phyloP scores from a whole-genome alignment of 2,888 invertebrate species.

The Leucoma salicis region DNA sequence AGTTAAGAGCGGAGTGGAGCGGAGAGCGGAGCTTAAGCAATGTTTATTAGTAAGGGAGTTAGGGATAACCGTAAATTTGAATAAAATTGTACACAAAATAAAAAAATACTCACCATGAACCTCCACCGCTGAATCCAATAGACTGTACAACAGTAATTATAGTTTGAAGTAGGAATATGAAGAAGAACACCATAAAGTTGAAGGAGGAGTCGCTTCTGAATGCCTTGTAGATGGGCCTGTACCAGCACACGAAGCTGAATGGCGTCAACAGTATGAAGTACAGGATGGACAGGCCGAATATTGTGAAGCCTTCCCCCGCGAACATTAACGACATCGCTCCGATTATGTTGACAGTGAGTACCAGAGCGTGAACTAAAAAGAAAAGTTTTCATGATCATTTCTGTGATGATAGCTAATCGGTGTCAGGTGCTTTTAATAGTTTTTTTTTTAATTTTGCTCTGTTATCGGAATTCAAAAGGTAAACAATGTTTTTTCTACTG shows the following conservation, averaged over 20 bases:
- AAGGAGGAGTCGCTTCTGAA: conserved; percentile 99
- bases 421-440: too few species aligned
- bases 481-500: too few species aligned
- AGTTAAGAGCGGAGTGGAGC: too few species aligned
- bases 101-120: conserved; percentile 90
- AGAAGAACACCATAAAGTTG: conserved; percentile 99
- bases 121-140: conserved; percentile 91
- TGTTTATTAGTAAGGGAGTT: too few species aligned
- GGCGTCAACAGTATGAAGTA: conserved; percentile 96
- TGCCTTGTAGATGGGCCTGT: conserved; percentile 99
- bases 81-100: conserved; percentile 9
- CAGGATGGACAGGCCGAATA: conserved; percentile 94
- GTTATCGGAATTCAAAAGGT: too few species aligned
- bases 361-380: conserved; percentile 91
- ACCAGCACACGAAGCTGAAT: conserved; percentile 99
- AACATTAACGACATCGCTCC: conserved; percentile 92
- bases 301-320: conserved; percentile 81
- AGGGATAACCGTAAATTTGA: too few species aligned
- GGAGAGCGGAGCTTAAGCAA: too few species aligned
- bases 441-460: too few species aligned
- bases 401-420: too few species aligned
- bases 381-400: too few species aligned
- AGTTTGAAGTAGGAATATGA: conserved; percentile 98
- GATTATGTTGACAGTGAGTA: conserved; percentile 92
- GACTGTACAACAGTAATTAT: conserved; percentile 93